phyloP scores from a whole-genome alignment of 2,888 invertebrate species.

The Ecdyonurus torrentis region DNA sequence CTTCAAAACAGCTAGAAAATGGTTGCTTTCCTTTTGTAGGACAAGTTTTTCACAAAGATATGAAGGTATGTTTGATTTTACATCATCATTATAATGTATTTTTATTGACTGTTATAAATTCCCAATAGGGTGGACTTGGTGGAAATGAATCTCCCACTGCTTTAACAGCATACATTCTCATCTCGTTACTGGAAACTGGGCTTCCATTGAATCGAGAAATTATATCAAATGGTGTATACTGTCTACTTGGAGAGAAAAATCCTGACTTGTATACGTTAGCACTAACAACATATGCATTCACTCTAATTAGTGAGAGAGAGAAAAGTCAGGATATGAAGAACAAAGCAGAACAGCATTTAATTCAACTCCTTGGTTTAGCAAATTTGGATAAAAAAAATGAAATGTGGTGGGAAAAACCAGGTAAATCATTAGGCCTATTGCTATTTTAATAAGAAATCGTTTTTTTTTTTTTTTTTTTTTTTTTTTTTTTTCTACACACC shows the following conservation, averaged over 20 bases:
- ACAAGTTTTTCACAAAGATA: slow-evolving; percentile 46
- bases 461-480: too few relatives aligned
- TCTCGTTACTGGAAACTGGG: slow-evolving; percentile 42
- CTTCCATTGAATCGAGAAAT: slow-evolving; percentile 31
- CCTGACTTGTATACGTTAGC: slow-evolving; percentile 30
- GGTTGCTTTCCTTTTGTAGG: slow-evolving; percentile 56
- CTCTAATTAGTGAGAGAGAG: slow-evolving; percentile 18
- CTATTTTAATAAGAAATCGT: too few relatives aligned
- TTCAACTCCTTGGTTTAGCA: slow-evolving; percentile 18
- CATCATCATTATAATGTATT: background rate
- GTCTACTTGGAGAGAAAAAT: slow-evolving; percentile 34
- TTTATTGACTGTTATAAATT: background rate
- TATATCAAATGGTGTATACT: slow-evolving; percentile 39
- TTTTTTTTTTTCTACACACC: too few relatives aligned
- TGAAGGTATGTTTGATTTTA: slow-evolving; percentile 24
- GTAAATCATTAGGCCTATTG: too few relatives aligned
- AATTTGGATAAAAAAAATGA: background rate
- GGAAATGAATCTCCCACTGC: slow-evolving; percentile 34
- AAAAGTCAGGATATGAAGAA: slow-evolving; percentile 13
- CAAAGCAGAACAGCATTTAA: slow-evolving; percentile 27
- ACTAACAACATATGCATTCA: slow-evolving; percentile 34
- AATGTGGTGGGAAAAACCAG: slow-evolving; percentile 31
- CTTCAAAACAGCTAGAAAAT: slow-evolving; percentile 49
- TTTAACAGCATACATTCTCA: slow-evolving; percentile 49
- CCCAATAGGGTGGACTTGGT: slow-evolving; percentile 16